These are phyloP conservation scores for Heliconius erato DNA, from an alignment of 2,888 invertebrate genomes.

Conservation along the genomic window DNA sequence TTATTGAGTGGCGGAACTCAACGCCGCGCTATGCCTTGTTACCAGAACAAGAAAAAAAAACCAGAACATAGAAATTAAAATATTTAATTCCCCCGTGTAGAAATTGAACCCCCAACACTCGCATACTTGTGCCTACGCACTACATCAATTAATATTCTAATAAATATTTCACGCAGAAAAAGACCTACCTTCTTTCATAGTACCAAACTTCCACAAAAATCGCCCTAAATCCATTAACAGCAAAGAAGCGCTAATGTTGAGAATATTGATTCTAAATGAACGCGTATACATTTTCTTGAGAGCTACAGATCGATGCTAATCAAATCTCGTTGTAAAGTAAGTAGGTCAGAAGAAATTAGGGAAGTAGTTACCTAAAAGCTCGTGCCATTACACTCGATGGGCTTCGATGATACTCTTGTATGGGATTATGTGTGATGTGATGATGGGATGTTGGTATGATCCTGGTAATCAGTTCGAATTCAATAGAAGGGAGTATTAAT, in stretches of 20 bases:
- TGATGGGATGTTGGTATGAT: neutral
- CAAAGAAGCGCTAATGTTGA: conserved; percentile 8
- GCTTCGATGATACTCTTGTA: conserved; percentile 22
- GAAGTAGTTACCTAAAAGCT: conserved; percentile 45
- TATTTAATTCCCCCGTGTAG: neutral
- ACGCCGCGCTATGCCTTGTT: too few species aligned
- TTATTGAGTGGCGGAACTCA: too few species aligned
- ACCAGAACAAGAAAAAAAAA: too few species aligned
- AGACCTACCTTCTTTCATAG: neutral
- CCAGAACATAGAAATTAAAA: too few species aligned
- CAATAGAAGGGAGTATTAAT: too few species aligned
- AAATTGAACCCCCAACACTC: neutral
- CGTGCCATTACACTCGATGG: conserved; percentile 38
- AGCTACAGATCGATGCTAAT: conserved; percentile 48
- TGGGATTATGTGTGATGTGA: neutral
- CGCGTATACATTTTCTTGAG: conserved; percentile 11
- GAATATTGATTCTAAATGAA: conserved; percentile 18
- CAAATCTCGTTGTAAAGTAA: conserved; percentile 49
- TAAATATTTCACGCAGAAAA: neutral
- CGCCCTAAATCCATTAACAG: conserved; percentile 13
- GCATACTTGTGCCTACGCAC: neutral
- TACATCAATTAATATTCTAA: neutral
- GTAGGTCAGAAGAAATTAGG: conserved; percentile 51
- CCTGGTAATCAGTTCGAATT: neutral
- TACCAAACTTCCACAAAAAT: neutral